These are phyloP conservation scores for Pao palembangensis DNA, from an alignment of 2,113 vertebrate species.

Conservation along the genomic window DNA sequence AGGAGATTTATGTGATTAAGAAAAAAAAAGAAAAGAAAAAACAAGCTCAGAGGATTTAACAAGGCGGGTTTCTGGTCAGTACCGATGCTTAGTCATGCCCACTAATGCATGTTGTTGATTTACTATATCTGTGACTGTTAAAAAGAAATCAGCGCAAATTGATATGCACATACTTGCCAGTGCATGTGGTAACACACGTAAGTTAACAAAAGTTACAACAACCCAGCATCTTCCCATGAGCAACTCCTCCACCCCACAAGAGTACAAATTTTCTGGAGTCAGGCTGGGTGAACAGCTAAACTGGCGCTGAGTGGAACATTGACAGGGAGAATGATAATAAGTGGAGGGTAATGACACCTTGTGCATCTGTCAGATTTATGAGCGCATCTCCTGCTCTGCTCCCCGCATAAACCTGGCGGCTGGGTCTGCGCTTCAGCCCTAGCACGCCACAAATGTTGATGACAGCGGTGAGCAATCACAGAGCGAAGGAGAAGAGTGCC, in stretches of 20 bases:
- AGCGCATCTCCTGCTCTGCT: constrained; percentile 36
- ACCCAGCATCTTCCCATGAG: too few species aligned
- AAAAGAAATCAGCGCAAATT: too few species aligned
- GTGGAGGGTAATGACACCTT: constrained; percentile 64
- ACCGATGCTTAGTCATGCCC: too few species aligned
- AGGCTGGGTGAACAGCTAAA: constrained; percentile 36
- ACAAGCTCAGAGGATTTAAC: constrained; percentile 2
- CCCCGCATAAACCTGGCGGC: constrained; percentile 41
- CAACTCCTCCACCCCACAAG: too few species aligned
- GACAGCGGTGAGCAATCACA: constrained; percentile 51
- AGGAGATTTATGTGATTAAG: background rate
- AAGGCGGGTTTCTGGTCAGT: background rate
- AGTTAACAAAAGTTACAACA: too few species aligned
- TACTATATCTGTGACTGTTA: too few species aligned
- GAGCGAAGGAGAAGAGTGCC: constrained; percentile 26
- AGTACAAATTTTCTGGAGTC: constrained; percentile 54
- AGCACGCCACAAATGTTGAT: constrained; percentile 39
- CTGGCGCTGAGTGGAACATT: constrained; percentile 52
- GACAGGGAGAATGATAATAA: constrained; percentile 64
- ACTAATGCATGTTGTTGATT: too few species aligned
- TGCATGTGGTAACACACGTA: too few species aligned
- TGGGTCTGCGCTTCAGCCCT: constrained; percentile 15
- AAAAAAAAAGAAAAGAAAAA: background rate
- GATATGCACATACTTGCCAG: too few species aligned
- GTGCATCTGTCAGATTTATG: constrained; percentile 67